Percentiles rank a stretch among this genome's conserved stretches.
These are phyloP conservation scores for Mythimna vitellina DNA, from an alignment of 2,888 invertebrate species.

Conservation along the genomic window DNA sequence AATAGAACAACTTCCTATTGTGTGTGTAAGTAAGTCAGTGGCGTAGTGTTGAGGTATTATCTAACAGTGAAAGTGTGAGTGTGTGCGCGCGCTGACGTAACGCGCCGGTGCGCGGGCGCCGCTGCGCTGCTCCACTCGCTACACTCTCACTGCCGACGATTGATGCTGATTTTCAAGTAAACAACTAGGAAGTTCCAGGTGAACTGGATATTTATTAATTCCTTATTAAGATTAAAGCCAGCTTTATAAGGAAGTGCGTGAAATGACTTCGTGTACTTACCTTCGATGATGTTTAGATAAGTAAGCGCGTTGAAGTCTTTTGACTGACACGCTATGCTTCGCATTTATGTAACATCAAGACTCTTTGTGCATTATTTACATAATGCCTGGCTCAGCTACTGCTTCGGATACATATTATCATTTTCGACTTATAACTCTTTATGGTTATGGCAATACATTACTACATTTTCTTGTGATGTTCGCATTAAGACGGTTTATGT, in stretches of 20 bases:
- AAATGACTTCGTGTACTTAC: conserved; percentile 63
- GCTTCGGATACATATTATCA: conserved; percentile 46
- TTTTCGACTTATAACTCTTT: conserved; percentile 40
- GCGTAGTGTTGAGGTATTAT: conserved; percentile 85
- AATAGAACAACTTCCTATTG: conserved; percentile 84
- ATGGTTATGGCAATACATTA: conserved; percentile 45
- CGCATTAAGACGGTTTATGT: conserved; percentile 44
- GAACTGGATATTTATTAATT: conserved; percentile 76
- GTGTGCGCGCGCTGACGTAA: conserved; percentile 87
- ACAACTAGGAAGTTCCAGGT: conserved; percentile 83
- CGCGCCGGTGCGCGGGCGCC: conserved; percentile 71
- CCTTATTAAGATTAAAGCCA: conserved; percentile 68
- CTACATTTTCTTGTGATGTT: conserved; percentile 48
- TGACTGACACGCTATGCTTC: conserved; percentile 57
- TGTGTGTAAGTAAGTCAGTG: conserved; percentile 87
- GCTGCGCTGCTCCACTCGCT: conserved; percentile 55
- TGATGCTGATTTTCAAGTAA: conserved; percentile 81
- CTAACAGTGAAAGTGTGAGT: conserved; percentile 89
- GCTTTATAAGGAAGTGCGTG: conserved; percentile 69
- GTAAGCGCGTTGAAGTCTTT: conserved; percentile 76
- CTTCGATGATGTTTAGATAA: conserved; percentile 65
- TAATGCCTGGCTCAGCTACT: conserved; percentile 54
- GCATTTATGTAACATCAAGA: conserved; percentile 52
- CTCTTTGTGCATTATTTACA: conserved; percentile 62
- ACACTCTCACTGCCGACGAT: conserved; percentile 84